Percentiles rank a stretch among this genome's conserved stretches.
Evolutionary conservation across 2,888 invertebrate genomes (phyloP).

Genomic region (Tridacna gigas): DNA sequence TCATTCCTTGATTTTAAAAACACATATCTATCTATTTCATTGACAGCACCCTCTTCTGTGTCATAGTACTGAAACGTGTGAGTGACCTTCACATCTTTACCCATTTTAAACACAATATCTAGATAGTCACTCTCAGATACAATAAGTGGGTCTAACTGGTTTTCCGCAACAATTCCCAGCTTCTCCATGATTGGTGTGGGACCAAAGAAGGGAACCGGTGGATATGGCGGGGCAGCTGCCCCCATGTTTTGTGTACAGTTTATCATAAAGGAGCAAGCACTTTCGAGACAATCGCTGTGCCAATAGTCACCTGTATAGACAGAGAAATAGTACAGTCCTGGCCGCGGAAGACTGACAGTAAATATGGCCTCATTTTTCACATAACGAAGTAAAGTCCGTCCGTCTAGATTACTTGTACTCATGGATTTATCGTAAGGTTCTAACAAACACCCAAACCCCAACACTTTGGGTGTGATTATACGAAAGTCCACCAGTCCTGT

Average conservation of each 20-base stretch:
- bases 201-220: constrained; percentile 80
- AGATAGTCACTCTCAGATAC: constrained; percentile 78
- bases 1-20: constrained; percentile 80
- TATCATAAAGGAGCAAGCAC: constrained; percentile 82
- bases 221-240: constrained; percentile 76
- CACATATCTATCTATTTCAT: constrained; percentile 80
- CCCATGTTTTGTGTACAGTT: constrained; percentile 76
- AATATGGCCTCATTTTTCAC: constrained; percentile 83
- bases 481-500: constrained; percentile 82
- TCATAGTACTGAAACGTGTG: constrained; percentile 82
- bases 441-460: constrained; percentile 79
- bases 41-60: constrained; percentile 75
- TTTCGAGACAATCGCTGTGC: constrained; percentile 82
- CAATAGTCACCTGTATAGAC: constrained; percentile 83
- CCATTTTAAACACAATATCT: constrained; percentile 79
- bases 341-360: constrained; percentile 83
- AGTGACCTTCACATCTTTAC: constrained; percentile 77
- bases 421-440: constrained; percentile 76
- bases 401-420: constrained; percentile 73
- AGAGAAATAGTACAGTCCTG: constrained; percentile 85
- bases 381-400: constrained; percentile 77
- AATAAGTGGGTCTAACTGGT: constrained; percentile 77
- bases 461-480: constrained; percentile 78
- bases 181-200: constrained; percentile 80
- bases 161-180: constrained; percentile 74